A percentile compares a stretch with the other conserved stretches of the same genome.
These are phyloP conservation scores for Rana temporaria DNA, from an alignment of 2,113 vertebrate genomes.

Conservation along the genomic window DNA sequence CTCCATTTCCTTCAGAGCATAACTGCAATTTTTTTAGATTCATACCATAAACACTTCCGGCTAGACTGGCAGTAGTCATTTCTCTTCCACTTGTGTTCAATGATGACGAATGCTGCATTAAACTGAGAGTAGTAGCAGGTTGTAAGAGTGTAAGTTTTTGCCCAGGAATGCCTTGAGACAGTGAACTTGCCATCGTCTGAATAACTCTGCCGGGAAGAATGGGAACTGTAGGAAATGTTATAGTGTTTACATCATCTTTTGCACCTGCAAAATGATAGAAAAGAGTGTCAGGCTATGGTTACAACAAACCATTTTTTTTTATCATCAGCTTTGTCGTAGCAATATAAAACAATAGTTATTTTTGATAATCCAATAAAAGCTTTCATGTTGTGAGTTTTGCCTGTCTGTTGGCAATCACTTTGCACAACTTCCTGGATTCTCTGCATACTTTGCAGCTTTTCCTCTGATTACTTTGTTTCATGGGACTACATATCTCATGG, in stretches of 20 bases:
- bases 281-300: background rate
- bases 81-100: slow-evolving; percentile 95
- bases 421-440: too few relatives aligned
- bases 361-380: too few relatives aligned
- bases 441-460: too few relatives aligned
- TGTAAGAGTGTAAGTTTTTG: slow-evolving; percentile 84
- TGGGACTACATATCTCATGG: too few relatives aligned
- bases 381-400: too few relatives aligned
- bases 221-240: slow-evolving; percentile 74
- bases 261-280: slow-evolving; percentile 60
- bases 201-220: slow-evolving; percentile 82
- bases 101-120: slow-evolving; percentile 87
- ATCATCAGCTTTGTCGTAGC: too few relatives aligned
- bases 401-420: too few relatives aligned
- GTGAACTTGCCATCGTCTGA: slow-evolving; percentile 85
- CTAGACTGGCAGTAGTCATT: slow-evolving; percentile 78
- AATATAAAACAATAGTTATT: too few relatives aligned
- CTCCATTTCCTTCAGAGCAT: too few relatives aligned
- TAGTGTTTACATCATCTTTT: slow-evolving; percentile 79
- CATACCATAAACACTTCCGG: slow-evolving; percentile 82
- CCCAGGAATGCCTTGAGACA: slow-evolving; percentile 76
- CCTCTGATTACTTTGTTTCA: too few relatives aligned
- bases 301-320: too few relatives aligned
- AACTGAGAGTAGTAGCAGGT: slow-evolving; percentile 74
- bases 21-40: background rate